These are phyloP conservation scores for Lemur catta DNA, from an alignment of 2,797 vertebrate species.

Conservation along the genomic window DNA sequence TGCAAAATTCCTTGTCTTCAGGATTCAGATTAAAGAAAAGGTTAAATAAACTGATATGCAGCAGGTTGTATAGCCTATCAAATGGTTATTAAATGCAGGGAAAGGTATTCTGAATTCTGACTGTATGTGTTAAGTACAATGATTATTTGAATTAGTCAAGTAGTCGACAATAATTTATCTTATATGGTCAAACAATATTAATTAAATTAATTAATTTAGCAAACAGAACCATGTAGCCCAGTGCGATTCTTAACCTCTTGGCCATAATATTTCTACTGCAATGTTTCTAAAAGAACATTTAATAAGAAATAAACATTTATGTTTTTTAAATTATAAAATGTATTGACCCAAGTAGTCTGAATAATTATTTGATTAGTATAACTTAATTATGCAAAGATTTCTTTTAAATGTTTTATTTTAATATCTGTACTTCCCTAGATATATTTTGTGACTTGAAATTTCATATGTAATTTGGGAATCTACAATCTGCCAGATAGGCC, in stretches of 20 bases:
- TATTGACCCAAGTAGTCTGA: neutral
- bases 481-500: neutral
- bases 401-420: slow-evolving; percentile 33
- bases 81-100: neutral
- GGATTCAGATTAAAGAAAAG: neutral
- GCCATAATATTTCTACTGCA: slow-evolving; percentile 1
- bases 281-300: slow-evolving; percentile 9
- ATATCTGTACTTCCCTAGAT: neutral
- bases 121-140: neutral
- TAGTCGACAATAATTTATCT: neutral
- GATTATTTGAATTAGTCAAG: neutral
- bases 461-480: neutral
- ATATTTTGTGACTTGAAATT: slow-evolving; percentile 23
- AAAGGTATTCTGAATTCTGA: neutral
- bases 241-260: neutral
- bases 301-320: slow-evolving; percentile 3
- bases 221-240: neutral
- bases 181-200: neutral
- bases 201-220: neutral
- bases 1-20: neutral
- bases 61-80: neutral
- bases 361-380: neutral
- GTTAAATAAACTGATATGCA: neutral
- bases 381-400: neutral
- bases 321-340: neutral